Conservation (phyloP, 2,888 invertebrate genomes). For the Seira musarum region DNA sequence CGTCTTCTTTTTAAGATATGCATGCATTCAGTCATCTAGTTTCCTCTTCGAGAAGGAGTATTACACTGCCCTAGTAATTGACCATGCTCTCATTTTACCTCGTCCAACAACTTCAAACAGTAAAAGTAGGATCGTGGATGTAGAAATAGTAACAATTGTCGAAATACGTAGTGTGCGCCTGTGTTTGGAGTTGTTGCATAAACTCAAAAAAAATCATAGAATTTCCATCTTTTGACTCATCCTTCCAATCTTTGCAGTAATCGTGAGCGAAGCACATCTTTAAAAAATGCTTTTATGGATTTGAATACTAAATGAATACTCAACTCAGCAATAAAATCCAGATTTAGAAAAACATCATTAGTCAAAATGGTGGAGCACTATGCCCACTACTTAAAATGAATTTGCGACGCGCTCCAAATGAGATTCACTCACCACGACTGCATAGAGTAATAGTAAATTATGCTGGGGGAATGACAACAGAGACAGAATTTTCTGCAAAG, state of each 20-base stretch:
- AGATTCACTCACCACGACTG: neutral
- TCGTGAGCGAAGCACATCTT: neutral
- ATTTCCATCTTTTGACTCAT: neutral
- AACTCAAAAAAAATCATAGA: neutral
- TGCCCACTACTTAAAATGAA: too few relatives aligned
- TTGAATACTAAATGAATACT: neutral
- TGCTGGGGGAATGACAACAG: too few relatives aligned
- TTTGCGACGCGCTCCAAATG: neutral
- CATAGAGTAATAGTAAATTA: neutral
- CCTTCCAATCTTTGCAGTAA: neutral
- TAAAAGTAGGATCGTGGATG: conserved; percentile 12
- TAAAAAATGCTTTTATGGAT: neutral
- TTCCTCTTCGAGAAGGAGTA: neutral
- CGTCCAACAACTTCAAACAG: conserved; percentile 22
- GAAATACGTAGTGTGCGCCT: neutral
- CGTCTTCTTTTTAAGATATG: neutral
- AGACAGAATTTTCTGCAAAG: neutral
- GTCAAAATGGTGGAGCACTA: conserved; percentile 2
- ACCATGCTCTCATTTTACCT: conserved; percentile 67
- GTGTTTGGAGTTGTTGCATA: neutral
- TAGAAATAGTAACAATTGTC: neutral
- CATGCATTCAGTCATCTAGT: conserved; percentile 13
- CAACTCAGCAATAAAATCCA: neutral
- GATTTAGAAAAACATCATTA: conserved; percentile 18
- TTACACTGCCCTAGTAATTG: conserved; percentile 60